Conservation (phyloP, 2,113 vertebrate genomes). For the chimpanzee (Pan troglodytes) region NHGRI_mPanTro3-v2.1_pri NC_072413.2:46213001-46213500, state of each 20-base stretch:
- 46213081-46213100: background rate
- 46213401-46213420: background rate
- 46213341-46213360: background rate
- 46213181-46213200: background rate
- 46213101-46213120: background rate
- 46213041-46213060: background rate
- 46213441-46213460: background rate
- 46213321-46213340: background rate
- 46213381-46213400: background rate
- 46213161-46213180: background rate
- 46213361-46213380: background rate
- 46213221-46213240: background rate
- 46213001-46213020: background rate
- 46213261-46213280: background rate
- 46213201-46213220: background rate
- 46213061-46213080: background rate
- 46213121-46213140: slow-evolving; percentile 25
- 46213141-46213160: background rate
- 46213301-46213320: background rate
- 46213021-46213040: background rate
- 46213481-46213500: background rate
- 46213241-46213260: background rate
- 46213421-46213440: background rate
- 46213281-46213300: background rate
- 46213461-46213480: background rate